These are phyloP conservation scores for Micrasema longulum DNA, from an alignment of 1,140 invertebrate species.

Conservation along the genomic window DNA sequence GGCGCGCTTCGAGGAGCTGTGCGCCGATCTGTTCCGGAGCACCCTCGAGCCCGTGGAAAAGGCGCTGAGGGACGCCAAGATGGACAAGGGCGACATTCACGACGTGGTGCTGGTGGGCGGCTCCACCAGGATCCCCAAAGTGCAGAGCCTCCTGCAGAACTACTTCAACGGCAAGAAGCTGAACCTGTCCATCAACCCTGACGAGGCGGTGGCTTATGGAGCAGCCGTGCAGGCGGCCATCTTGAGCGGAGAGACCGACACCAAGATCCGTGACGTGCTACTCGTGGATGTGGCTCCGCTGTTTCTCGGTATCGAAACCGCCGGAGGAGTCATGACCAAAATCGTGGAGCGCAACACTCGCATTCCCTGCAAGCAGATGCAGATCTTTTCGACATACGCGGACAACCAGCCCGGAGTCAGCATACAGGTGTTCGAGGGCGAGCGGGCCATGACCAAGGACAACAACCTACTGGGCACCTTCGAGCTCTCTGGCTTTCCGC, in stretches of 20 bases:
- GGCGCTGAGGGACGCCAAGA: constrained; percentile 79
- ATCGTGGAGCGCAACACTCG: constrained; percentile 76
- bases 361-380: constrained; percentile 77
- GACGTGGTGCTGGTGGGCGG: constrained; percentile 77
- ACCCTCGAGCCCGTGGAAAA: constrained; percentile 80
- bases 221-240: constrained; percentile 84
- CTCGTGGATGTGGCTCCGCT: constrained; percentile 80
- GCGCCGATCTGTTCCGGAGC: constrained; percentile 82
- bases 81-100: constrained; percentile 77
- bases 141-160: constrained; percentile 75
- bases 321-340: constrained; percentile 76
- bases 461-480: constrained; percentile 87
- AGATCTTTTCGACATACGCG: constrained; percentile 74
- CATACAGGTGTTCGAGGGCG: constrained; percentile 84
- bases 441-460: constrained; percentile 83
- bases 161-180: constrained; percentile 75
- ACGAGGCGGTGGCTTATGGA: constrained; percentile 81
- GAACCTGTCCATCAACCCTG: constrained; percentile 84
- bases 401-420: constrained; percentile 82
- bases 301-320: constrained; percentile 79
- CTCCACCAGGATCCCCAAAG: constrained; percentile 76
- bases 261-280: constrained; percentile 80
- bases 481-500: constrained; percentile 80
- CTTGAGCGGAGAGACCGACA: constrained; percentile 76
- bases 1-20: constrained; percentile 89